phyloP scores from a whole-genome alignment of 2,113 vertebrate genomes.

The Phodopus roborovskii region DNA sequence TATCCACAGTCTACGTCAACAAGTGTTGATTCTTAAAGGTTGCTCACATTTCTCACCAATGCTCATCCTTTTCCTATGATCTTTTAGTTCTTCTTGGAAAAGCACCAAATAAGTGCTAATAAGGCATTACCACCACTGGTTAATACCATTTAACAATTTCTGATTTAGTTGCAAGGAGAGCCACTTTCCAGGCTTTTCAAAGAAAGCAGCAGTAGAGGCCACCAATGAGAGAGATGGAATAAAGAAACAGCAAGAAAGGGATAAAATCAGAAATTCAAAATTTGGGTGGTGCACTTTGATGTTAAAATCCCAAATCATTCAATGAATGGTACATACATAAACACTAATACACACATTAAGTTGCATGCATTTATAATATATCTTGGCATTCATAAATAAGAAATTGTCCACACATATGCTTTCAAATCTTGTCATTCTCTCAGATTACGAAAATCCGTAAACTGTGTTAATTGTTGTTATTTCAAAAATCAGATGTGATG shows the following conservation, averaged over 20 bases:
- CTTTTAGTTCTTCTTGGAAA: conserved; percentile 19
- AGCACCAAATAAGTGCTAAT: conserved; percentile 32
- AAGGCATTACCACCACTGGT: neutral
- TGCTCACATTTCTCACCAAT: neutral
- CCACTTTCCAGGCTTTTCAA: neutral
- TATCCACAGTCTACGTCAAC: neutral
- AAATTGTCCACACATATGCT: neutral
- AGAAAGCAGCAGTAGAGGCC: neutral
- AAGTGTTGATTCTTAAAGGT: neutral
- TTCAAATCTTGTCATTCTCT: neutral
- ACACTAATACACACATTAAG: neutral
- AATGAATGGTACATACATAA: neutral
- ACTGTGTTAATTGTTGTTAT: neutral
- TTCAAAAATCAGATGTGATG: neutral
- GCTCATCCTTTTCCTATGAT: neutral
- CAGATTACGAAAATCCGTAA: neutral
- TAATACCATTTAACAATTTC: neutral
- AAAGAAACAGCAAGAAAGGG: neutral
- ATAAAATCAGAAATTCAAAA: neutral
- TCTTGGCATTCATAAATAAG: neutral
- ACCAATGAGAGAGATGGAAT: neutral
- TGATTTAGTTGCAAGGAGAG: neutral
- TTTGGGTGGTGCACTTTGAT: neutral
- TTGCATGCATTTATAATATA: neutral
- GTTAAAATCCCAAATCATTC: neutral